Evolutionary conservation across 1,140 invertebrate genomes (phyloP), one percentile per base, ranked within the genome.

Genomic region (Octopus sinensis): DNA sequence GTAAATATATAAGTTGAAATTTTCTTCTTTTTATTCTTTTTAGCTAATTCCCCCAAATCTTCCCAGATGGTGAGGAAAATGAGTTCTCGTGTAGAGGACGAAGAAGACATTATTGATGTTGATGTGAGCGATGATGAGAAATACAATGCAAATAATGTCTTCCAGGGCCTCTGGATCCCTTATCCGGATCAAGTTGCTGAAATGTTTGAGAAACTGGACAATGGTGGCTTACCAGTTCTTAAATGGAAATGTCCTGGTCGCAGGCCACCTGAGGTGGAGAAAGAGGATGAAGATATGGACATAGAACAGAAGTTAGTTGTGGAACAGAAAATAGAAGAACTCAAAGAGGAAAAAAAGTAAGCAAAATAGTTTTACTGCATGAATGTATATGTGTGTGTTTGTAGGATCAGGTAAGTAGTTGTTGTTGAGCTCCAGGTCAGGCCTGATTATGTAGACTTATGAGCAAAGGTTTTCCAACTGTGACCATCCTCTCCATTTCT

Each of bases 321-420:
- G 7, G 76, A 77, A 53, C 76, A 17, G 5, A 51, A 6, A 77
- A n/a, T 13, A 52, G 76, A 77, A 77, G 76, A 77, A 77, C 30
- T 6, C 23, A 77, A 77, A 77, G 76, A 77, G 76, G 76, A 77
- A 53, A 77, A 77, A 43, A 77, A 77, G 76, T 77, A 77, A 77
- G 76, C 43, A 10, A 13, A 1, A 51, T 13, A 76, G 9, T 17
- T 17, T 43, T 43, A 43, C 17, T 62, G 56, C 17, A 17, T 62
- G 56, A 12, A 62, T 62, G 17, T 17, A 62, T 62, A 62, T 62
- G 56, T 62, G 56, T 62, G 56, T 62, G 56, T 62, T 12, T 17
- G 56, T 62, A 43, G 30, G 30, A 43, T 43, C 30, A 43, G 30
- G 30, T 43, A 43, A 43, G 30, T 43, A 43, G 30, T 43, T 43